Percentiles rank a stretch among this genome's conserved stretches.
Evolutionary conservation across 2,113 vertebrate species (phyloP).

Genomic region (Tichodroma muraria): DNA sequence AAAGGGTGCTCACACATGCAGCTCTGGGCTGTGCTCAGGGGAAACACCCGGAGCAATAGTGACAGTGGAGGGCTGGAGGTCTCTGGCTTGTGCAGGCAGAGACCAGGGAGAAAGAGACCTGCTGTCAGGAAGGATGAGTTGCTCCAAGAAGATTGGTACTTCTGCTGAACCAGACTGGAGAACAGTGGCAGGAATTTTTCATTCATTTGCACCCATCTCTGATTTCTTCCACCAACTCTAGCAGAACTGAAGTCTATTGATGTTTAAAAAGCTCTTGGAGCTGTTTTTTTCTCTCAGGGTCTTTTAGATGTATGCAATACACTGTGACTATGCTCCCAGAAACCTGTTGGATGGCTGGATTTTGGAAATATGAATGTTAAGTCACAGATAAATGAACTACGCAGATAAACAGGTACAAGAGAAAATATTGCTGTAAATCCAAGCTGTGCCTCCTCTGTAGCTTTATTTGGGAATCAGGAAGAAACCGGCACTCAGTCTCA

Average conservation of each 20-base stretch:
- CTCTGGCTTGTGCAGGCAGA: neutral
- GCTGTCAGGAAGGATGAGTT: neutral
- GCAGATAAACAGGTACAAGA: neutral
- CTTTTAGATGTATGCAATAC: neutral
- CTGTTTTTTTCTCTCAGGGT: neutral
- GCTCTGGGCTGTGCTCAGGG: neutral
- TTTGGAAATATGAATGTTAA: slow-evolving; percentile 8
- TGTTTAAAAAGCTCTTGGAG: neutral
- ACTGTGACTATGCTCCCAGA: neutral
- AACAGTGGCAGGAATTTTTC: neutral
- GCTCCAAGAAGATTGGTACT: neutral
- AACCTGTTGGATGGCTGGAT: slow-evolving; percentile 32
- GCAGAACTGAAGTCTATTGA: neutral
- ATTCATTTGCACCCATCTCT: neutral
- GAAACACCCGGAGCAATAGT: accelerated
- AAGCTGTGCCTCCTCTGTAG: neutral
- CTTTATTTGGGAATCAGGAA: neutral
- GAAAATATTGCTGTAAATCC: neutral
- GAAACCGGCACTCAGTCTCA: neutral
- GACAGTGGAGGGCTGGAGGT: neutral
- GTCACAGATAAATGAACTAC: neutral
- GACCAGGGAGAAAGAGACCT: neutral
- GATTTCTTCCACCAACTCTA: neutral
- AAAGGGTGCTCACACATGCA: neutral
- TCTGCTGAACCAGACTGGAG: neutral